Evolutionary conservation across 2,888 invertebrate genomes (phyloP).

Genomic region (Melanargia galathea): DNA sequence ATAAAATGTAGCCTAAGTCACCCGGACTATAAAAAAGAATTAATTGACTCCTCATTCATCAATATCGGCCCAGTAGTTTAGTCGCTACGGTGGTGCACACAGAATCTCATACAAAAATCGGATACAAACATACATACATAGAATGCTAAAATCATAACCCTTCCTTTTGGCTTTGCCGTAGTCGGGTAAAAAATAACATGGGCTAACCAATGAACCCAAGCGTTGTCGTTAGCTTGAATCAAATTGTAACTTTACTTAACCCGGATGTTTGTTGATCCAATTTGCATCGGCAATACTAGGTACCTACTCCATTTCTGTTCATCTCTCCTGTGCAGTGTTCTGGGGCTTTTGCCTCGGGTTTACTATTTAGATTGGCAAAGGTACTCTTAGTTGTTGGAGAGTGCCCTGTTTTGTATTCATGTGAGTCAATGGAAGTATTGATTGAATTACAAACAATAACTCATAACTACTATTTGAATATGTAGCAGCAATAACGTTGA

Average conservation of each 20-base stretch:
- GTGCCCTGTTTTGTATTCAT: not conserved
- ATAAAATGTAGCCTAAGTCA: too few relatives aligned
- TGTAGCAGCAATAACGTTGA: too few relatives aligned
- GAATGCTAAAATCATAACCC: too few relatives aligned
- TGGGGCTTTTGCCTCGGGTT: not conserved
- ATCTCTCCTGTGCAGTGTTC: not conserved
- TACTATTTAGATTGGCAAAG: conserved; percentile 3
- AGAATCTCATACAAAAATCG: too few relatives aligned
- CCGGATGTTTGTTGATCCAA: conserved; percentile 4
- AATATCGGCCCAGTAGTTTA: too few relatives aligned
- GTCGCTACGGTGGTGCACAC: too few relatives aligned
- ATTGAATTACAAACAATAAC: not conserved
- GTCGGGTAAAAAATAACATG: not conserved
- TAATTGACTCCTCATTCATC: too few relatives aligned
- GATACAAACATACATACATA: too few relatives aligned
- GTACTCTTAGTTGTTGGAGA: not conserved
- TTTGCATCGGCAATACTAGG: conserved; percentile 2
- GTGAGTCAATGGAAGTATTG: not conserved
- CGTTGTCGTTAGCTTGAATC: not conserved
- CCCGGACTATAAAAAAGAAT: too few relatives aligned
- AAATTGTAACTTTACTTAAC: conserved; percentile 11
- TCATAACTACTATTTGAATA: not conserved
- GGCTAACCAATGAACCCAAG: not conserved
- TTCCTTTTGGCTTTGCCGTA: too few relatives aligned
- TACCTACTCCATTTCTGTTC: not conserved